Conservation (phyloP, 2,797 vertebrate species). For the Silurus aristotelis region DNA sequence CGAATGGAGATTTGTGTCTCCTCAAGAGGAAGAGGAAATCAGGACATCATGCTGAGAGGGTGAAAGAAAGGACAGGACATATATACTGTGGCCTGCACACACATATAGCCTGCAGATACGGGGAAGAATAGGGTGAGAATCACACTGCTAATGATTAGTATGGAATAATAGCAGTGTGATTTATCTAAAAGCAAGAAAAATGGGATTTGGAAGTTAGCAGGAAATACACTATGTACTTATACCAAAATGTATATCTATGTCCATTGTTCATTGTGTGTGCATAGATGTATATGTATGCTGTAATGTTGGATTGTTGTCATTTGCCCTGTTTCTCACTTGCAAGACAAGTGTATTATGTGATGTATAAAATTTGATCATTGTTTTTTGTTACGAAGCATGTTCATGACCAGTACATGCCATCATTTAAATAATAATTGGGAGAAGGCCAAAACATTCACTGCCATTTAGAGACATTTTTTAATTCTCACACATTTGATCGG, state of each 20-base stretch:
- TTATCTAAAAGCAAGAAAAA: not conserved
- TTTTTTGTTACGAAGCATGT: not conserved
- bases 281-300: not conserved
- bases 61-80: slow-evolving; percentile 39
- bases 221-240: not conserved
- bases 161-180: not conserved
- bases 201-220: not conserved
- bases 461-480: not conserved
- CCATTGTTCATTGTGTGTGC: not conserved
- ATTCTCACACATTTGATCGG: not conserved
- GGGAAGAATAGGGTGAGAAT: not conserved
- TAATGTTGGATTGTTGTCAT: too few relatives aligned
- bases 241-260: not conserved
- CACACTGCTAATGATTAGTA: not conserved
- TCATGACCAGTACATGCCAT: too few relatives aligned
- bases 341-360: not conserved
- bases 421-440: not conserved
- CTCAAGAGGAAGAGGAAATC: slow-evolving; percentile 36
- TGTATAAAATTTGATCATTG: not conserved
- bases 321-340: too few relatives aligned
- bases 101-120: not conserved
- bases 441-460: not conserved
- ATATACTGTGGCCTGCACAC: not conserved
- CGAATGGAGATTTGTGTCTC: slow-evolving; percentile 34
- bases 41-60: slow-evolving; percentile 38